Conservation (phyloP, 2,888 invertebrate species). For the Byasa hedistus region DNA sequence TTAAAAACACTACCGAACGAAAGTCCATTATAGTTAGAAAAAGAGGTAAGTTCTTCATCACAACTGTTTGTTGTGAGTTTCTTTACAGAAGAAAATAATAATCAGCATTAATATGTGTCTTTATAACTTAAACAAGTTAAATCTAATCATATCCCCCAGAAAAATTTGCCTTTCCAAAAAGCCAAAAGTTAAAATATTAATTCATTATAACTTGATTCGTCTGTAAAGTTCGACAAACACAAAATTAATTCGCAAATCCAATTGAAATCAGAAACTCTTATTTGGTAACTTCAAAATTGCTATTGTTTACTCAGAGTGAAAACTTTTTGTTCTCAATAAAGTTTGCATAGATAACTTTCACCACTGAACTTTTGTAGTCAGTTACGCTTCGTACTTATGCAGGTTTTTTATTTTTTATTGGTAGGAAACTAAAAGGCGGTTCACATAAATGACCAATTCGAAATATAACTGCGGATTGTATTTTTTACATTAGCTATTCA, state of each 20-base stretch:
- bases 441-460: not conserved
- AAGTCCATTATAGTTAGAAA: too few species aligned
- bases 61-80: too few species aligned
- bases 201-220: slow-evolving; percentile 53
- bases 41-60: too few species aligned
- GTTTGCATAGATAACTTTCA: slow-evolving; percentile 46
- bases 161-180: slow-evolving; percentile 35
- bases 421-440: not conserved
- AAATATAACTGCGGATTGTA: too few species aligned
- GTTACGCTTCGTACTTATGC: not conserved
- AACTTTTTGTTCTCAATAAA: slow-evolving; percentile 48
- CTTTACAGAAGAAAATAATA: too few species aligned
- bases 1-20: too few species aligned
- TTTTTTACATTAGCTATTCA: too few species aligned
- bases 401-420: not conserved
- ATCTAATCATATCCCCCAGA: not conserved
- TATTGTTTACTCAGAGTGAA: slow-evolving; percentile 62
- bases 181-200: slow-evolving; percentile 51
- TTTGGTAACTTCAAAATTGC: slow-evolving; percentile 63
- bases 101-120: too few species aligned
- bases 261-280: slow-evolving; percentile 63
- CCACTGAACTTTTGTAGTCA: slow-evolving; percentile 39
- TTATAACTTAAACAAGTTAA: not conserved
- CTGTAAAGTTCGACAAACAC: slow-evolving; percentile 63
- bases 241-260: slow-evolving; percentile 67